Conservation (phyloP, 2,113 vertebrate genomes). For the Hydrolagus affinis region DNA sequence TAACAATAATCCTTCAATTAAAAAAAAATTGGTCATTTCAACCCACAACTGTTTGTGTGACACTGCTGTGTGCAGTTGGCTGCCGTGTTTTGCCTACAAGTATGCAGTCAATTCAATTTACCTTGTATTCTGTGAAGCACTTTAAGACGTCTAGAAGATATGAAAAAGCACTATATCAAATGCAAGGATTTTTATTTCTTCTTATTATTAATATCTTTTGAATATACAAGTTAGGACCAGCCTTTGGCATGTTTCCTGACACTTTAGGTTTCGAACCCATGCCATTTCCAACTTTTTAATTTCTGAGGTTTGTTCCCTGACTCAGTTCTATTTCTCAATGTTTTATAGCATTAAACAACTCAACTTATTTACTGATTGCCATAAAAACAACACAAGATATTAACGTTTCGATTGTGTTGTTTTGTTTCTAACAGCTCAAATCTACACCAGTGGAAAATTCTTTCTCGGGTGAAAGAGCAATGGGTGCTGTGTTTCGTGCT, state of each 20-base stretch:
- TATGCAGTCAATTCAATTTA: no score
- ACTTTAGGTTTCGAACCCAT: background rate
- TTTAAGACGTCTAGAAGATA: no score
- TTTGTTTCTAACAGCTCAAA: conserved; percentile 16
- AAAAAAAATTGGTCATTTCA: no score
- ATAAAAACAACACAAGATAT: background rate
- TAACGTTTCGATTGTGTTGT: background rate
- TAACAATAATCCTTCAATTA: no score
- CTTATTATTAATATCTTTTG: no score
- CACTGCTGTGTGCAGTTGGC: no score
- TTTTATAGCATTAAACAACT: background rate
- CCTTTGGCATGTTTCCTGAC: background rate
- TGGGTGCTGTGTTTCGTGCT: conserved; percentile 19
- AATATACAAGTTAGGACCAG: no score
- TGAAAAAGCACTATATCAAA: no score
- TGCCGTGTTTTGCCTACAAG: no score
- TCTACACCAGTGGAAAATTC: conserved; percentile 10
- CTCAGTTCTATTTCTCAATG: background rate
- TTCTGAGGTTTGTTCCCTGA: background rate
- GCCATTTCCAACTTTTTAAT: background rate
- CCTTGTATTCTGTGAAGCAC: no score
- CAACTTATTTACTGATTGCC: background rate
- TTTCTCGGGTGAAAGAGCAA: background rate
- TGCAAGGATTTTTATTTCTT: no score
- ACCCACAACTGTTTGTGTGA: no score